These are phyloP conservation scores for Vombatus ursinus DNA, from an alignment of 2,113 vertebrate genomes.

Conservation along the genomic window DNA sequence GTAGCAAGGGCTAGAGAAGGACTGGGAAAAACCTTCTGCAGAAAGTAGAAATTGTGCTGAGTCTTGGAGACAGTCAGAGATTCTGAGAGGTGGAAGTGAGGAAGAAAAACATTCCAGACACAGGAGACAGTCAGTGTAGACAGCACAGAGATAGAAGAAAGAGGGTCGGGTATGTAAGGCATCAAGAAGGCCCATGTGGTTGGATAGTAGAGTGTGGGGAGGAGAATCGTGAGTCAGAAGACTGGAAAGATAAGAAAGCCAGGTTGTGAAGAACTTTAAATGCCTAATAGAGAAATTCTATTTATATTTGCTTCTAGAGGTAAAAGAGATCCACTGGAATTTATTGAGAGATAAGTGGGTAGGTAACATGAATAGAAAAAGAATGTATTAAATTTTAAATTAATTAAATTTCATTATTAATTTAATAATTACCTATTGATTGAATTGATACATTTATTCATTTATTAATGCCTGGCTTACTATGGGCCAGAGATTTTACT, in stretches of 20 bases:
- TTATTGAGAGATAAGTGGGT: not conserved
- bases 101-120: not conserved
- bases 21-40: not conserved
- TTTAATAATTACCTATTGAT: not conserved
- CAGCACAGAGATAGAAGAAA: not conserved
- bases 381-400: not conserved
- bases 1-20: not conserved
- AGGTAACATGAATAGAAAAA: not conserved
- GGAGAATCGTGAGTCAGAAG: not conserved
- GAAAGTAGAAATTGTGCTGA: not conserved
- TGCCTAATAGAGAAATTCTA: not conserved
- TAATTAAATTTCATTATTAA: not conserved
- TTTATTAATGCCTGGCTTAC: not conserved
- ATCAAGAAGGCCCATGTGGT: not conserved
- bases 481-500: not conserved
- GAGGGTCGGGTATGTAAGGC: not conserved
- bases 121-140: not conserved
- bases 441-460: not conserved
- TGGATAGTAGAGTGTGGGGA: not conserved
- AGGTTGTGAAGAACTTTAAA: not conserved
- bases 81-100: not conserved
- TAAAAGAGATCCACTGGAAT: not conserved
- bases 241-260: not conserved
- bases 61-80: not conserved
- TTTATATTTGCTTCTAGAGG: not conserved